Evolutionary conservation across 2,113 vertebrate genomes (phyloP), one percentile per base, ranked within the genome.

Genomic region (Myrmecophaga tridactyla): DNA sequence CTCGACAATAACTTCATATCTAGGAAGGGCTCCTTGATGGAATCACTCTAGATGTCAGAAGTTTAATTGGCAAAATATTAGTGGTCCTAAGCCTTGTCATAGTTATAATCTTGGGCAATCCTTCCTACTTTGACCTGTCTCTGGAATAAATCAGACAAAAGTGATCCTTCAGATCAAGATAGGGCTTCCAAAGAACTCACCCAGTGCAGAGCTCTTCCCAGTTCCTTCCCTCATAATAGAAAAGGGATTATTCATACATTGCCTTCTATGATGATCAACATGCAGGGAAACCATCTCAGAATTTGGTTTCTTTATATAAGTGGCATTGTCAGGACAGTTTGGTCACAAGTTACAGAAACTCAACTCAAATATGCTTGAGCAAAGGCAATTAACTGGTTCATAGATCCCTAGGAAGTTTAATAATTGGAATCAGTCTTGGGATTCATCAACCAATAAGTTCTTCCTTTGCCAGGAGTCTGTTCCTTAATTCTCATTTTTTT

Each of bases 331-430:
- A 88, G 51, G 60, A 87, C 72, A 12, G 39, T 92, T 94, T 93
- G 21, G 41, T 91, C 67, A 39, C 51, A 88, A 86, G 81, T 92
- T 90, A 84, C 20, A 89, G 73, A 94, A 83, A 95, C 21, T 75
- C 48, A 46, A 84, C 34, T 95, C 87, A 78, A 86, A 94, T 53
- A 92, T 88, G 62, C 85, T 86, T 95, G 25, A 89, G 75, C 51
- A 86, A 90, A 90, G 81, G 81, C 81, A 90, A 87, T 95, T 95
- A 87, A 48, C 60, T 94, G 81, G 87, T 95, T 93, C 90, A 67
- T 80, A 76, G 85, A 92, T 93, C 85, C 63, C 85, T 94, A 84
- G 84, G 90, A 96, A 94, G 65, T 73, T 93, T 86, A 95, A 82
- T 88, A 96, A 95, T 46, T 88, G 17, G 81, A 97, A 85, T 87